These are phyloP conservation scores for Platanista minor DNA, from an alignment of 2,113 vertebrate species.

Conservation along the genomic window DNA sequence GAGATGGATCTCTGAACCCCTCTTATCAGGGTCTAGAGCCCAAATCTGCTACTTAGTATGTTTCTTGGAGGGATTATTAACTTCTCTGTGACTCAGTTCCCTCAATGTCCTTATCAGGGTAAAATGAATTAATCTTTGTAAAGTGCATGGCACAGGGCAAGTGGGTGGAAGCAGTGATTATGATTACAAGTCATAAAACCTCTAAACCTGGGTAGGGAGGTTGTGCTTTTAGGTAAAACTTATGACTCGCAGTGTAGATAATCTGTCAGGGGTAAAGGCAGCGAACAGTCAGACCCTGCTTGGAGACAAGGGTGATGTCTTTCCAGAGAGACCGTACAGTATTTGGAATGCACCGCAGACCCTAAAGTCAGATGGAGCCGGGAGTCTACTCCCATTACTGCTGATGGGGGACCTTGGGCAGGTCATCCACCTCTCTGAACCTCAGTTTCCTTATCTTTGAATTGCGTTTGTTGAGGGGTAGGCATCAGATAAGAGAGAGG, in stretches of 20 bases:
- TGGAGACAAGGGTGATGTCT: background rate
- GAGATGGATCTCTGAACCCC: background rate
- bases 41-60: background rate
- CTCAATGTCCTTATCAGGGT: background rate
- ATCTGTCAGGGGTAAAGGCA: background rate
- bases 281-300: rapidly evolving
- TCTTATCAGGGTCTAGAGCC: background rate
- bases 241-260: background rate
- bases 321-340: background rate
- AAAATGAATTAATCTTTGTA: background rate
- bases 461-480: background rate
- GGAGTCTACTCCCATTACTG: background rate
- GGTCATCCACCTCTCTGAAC: background rate
- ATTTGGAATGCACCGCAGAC: background rate
- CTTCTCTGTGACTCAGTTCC: background rate
- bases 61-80: background rate
- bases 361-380: background rate
- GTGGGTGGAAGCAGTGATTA: background rate
- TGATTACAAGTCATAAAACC: background rate
- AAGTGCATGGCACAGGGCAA: background rate
- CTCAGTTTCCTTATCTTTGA: background rate
- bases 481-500: background rate
- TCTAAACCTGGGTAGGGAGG: background rate
- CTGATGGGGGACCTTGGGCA: background rate
- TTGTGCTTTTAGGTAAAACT: background rate